Evolutionary conservation across 1,140 invertebrate genomes (phyloP).

Genomic region (Archivesica marissinica): DNA sequence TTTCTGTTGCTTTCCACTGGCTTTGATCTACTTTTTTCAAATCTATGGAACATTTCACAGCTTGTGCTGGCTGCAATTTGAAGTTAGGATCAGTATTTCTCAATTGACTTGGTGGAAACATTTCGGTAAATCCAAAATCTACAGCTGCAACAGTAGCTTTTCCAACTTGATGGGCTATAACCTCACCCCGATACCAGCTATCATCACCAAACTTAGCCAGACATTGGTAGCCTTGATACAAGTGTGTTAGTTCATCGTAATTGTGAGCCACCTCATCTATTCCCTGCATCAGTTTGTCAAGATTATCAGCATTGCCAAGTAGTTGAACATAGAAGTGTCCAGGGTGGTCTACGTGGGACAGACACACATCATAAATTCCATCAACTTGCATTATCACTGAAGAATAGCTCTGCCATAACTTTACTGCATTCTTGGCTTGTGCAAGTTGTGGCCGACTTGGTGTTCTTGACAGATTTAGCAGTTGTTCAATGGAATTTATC

Average conservation of each 20-base stretch:
- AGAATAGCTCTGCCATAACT: slow-evolving; percentile 44
- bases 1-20: slow-evolving; percentile 65
- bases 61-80: slow-evolving; percentile 60
- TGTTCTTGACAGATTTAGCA: neutral
- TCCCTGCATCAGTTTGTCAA: slow-evolving; percentile 65
- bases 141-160: slow-evolving; percentile 57
- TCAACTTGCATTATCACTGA: slow-evolving; percentile 49
- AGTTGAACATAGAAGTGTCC: slow-evolving; percentile 68
- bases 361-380: slow-evolving; percentile 66
- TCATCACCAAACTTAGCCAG: slow-evolving; percentile 89
- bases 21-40: slow-evolving; percentile 48
- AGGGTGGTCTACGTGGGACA: slow-evolving; percentile 67
- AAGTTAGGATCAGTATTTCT: slow-evolving; percentile 58
- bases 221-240: slow-evolving; percentile 85
- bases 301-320: slow-evolving; percentile 60
- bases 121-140: slow-evolving; percentile 70
- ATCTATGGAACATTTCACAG: slow-evolving; percentile 66
- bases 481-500: slow-evolving; percentile 64
- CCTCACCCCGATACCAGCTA: slow-evolving; percentile 90
- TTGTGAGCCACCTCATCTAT: slow-evolving; percentile 60
- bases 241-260: slow-evolving; percentile 40
- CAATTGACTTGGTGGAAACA: slow-evolving; percentile 29
- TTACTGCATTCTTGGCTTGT: neutral
- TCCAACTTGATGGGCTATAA: slow-evolving; percentile 84
- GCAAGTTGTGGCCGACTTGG: neutral